Conservation (phyloP, 2,888 invertebrate genomes). For the Sclerodermus sp. region DNA sequence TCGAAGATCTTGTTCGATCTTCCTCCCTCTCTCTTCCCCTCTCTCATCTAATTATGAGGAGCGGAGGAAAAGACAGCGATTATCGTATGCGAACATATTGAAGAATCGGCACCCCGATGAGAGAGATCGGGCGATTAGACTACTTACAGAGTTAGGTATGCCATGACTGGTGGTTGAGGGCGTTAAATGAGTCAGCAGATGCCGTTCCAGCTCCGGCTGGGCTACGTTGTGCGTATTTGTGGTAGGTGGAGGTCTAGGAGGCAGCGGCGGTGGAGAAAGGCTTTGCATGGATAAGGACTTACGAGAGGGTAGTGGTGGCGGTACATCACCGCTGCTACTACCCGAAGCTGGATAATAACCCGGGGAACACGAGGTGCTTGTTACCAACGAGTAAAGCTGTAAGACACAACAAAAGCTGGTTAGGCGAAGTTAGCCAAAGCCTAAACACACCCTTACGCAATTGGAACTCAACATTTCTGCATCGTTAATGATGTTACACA, state of each 20-base stretch:
- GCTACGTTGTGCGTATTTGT: conserved; percentile 54
- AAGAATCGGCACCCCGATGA: conserved; percentile 1
- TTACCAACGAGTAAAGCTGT: conserved; percentile 58
- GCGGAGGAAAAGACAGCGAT: too few species aligned
- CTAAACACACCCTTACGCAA: conserved; percentile 21
- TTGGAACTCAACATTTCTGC: not conserved
- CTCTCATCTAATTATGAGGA: too few species aligned
- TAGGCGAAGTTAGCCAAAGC: conserved; percentile 44
- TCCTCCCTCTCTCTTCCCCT: too few species aligned
- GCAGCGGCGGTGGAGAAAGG: conserved; percentile 63
- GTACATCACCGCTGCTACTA: conserved; percentile 50
- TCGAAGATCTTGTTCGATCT: too few species aligned
- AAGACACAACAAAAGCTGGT: conserved; percentile 56
- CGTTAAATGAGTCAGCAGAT: conserved; percentile 56
- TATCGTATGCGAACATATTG: too few species aligned
- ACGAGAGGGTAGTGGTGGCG: conserved; percentile 57
- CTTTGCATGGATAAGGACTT: conserved; percentile 56
- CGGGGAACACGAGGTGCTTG: conserved; percentile 53
- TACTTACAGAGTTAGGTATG: conserved; percentile 58
- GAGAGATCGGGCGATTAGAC: conserved; percentile 40
- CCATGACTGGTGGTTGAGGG: conserved; percentile 54
- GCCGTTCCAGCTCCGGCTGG: conserved; percentile 54
- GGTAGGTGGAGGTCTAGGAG: conserved; percentile 62
- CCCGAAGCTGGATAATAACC: conserved; percentile 50
- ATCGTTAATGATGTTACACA: too few species aligned